Percentiles rank a stretch among this genome's conserved stretches.
These are phyloP conservation scores for Antheraea mylitta DNA, from an alignment of 1,140 invertebrate genomes.

Conservation along the genomic window DNA sequence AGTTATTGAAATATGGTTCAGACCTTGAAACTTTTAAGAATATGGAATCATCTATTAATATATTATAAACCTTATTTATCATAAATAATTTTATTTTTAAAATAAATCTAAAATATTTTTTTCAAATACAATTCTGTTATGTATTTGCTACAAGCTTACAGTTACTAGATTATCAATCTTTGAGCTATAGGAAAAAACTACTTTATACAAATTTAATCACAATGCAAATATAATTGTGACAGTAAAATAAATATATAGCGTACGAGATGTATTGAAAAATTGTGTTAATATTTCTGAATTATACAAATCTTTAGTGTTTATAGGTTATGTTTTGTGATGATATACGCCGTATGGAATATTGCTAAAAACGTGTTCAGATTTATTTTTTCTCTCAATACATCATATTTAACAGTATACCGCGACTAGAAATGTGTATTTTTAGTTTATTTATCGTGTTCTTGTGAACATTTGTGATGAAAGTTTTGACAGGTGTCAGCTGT, in stretches of 20 bases:
- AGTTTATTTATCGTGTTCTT: conserved; percentile 53
- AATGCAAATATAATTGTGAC: not conserved
- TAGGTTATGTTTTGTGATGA: conserved; percentile 55
- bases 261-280: not conserved
- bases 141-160: not conserved
- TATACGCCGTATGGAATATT: conserved; percentile 58
- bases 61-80: no score
- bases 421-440: conserved; percentile 40
- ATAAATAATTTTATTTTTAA: no score
- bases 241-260: not conserved
- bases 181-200: not conserved
- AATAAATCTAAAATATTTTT: not conserved
- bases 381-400: conserved; percentile 32
- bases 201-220: not conserved
- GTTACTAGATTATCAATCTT: not conserved
- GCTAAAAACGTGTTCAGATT: conserved; percentile 47
- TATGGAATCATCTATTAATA: no score
- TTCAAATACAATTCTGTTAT: not conserved
- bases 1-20: not conserved
- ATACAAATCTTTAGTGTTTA: conserved; percentile 10
- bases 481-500: conserved; percentile 73
- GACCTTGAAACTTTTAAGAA: not conserved
- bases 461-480: conserved; percentile 71
- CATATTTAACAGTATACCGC: conserved; percentile 31
- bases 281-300: not conserved